phyloP scores from a whole-genome alignment of 2,888 invertebrate genomes.

The Philhelius pedissequus region DNA sequence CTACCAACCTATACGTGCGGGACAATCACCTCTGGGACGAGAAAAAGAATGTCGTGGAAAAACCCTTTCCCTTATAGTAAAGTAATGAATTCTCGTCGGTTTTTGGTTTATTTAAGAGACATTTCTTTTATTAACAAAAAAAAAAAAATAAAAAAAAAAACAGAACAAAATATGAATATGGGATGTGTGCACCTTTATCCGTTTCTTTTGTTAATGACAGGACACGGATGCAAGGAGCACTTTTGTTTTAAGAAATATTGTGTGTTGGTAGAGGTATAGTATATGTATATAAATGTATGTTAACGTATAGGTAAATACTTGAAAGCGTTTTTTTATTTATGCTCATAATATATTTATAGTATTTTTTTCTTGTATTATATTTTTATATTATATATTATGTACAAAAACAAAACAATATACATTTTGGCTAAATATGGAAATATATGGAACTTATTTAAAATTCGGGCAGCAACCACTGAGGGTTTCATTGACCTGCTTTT shows the following conservation, averaged over 20 bases:
- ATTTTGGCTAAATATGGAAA: too few relatives aligned
- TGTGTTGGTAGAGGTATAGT: background rate
- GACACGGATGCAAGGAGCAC: background rate
- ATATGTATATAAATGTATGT: too few relatives aligned
- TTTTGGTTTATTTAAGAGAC: conserved; percentile 62
- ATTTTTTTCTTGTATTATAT: background rate
- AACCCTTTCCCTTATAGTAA: conserved; percentile 29
- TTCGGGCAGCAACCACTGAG: too few relatives aligned
- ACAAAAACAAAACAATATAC: too few relatives aligned
- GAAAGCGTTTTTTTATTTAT: background rate
- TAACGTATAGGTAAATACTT: background rate
- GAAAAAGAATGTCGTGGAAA: conserved; percentile 40
- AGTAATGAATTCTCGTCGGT: conserved; percentile 62
- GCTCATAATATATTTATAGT: background rate
- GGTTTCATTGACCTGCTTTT: too few relatives aligned
- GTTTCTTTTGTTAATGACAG: conserved; percentile 50
- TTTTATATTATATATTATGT: background rate
- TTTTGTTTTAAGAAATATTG: conserved; percentile 30
- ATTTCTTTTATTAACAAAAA: conserved; percentile 42
- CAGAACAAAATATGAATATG: background rate
- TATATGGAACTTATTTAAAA: too few relatives aligned
- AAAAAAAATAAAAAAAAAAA: background rate
- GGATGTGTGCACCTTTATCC: conserved; percentile 19
- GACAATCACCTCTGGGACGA: conserved; percentile 61
- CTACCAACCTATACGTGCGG: conserved; percentile 32